A percentile compares a stretch with the other conserved stretches of the same genome.
Evolutionary conservation across 1,140 invertebrate genomes (phyloP).

Genomic region (Elysia chlorotica): DNA sequence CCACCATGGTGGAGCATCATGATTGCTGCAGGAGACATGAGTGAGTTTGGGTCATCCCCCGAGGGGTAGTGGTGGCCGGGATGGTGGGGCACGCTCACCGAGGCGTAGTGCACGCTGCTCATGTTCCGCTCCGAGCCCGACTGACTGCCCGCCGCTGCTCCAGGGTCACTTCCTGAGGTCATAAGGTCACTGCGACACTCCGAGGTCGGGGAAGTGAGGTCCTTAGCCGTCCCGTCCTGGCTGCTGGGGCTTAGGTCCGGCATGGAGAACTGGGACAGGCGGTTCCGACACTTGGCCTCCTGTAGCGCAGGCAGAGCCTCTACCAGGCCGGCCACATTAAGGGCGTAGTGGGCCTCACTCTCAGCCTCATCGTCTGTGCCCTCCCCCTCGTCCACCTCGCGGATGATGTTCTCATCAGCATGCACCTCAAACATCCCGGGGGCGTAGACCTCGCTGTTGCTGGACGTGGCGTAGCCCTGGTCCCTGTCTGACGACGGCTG

Average conservation of each 20-base stretch:
- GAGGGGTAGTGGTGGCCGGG: conserved; percentile 13
- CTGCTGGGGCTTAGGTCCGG: conserved; percentile 43
- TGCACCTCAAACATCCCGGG: conserved; percentile 48
- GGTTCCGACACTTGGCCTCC: conserved; percentile 45
- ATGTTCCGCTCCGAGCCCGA: conserved; percentile 53
- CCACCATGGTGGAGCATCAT: conserved; percentile 34
- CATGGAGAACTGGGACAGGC: conserved; percentile 56
- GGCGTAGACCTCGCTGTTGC: conserved; percentile 57
- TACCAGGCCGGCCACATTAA: conserved; percentile 46
- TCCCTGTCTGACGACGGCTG: conserved; percentile 52
- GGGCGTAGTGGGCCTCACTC: conserved; percentile 32
- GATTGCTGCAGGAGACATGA: conserved; percentile 26
- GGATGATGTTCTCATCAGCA: conserved; percentile 16
- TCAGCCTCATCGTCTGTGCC: conserved; percentile 26
- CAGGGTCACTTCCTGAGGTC: conserved; percentile 20
- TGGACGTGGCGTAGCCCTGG: conserved; percentile 55
- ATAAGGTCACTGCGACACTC: conserved; percentile 12
- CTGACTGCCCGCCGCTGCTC: conserved; percentile 33
- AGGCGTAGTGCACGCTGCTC: conserved; percentile 43
- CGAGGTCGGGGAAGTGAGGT: not conserved
- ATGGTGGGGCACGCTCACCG: conserved; percentile 27
- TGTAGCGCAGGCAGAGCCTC: conserved; percentile 44
- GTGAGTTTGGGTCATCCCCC: conserved; percentile 9
- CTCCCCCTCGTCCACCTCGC: conserved; percentile 25
- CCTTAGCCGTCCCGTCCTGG: not conserved